phyloP scores from a whole-genome alignment of 2,888 invertebrate species.

The Ypsolopha scabrella region DNA sequence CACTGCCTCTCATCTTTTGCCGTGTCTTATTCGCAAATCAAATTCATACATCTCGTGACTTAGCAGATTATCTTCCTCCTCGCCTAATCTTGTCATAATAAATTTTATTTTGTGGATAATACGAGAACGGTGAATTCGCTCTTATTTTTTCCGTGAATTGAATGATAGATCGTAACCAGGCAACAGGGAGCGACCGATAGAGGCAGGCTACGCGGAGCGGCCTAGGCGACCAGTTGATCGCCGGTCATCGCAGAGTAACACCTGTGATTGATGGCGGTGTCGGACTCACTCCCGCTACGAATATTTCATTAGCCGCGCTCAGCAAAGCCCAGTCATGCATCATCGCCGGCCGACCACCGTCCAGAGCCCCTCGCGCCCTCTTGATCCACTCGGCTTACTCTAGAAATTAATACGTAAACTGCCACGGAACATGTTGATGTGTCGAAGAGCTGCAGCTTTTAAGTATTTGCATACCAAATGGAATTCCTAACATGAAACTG shows the following conservation, averaged over 20 bases:
- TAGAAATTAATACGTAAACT: conserved; percentile 53
- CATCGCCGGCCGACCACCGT: conserved; percentile 47
- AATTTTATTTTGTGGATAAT: too few species aligned
- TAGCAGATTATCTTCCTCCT: too few species aligned
- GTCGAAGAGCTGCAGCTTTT: conserved; percentile 23
- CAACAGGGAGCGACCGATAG: not conserved
- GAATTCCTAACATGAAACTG: not conserved
- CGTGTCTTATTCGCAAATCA: too few species aligned
- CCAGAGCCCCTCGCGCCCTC: conserved; percentile 8
- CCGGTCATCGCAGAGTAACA: conserved; percentile 35
- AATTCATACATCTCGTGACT: too few species aligned
- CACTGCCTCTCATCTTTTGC: too few species aligned
- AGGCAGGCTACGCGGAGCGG: not conserved
- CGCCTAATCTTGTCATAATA: too few species aligned
- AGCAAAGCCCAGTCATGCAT: conserved; percentile 53
- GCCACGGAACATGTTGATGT: conserved; percentile 27
- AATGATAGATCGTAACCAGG: not conserved
- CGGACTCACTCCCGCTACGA: conserved; percentile 48
- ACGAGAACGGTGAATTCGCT: too few species aligned
- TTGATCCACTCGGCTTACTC: conserved; percentile 58
- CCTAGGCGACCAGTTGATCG: not conserved
- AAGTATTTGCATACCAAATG: not conserved
- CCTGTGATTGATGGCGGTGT: conserved; percentile 57
- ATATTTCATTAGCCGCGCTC: conserved; percentile 63
- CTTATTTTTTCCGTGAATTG: too few species aligned